These are phyloP conservation scores for Embiotoca jacksoni DNA, from an alignment of 2,113 vertebrate genomes.

Conservation along the genomic window DNA sequence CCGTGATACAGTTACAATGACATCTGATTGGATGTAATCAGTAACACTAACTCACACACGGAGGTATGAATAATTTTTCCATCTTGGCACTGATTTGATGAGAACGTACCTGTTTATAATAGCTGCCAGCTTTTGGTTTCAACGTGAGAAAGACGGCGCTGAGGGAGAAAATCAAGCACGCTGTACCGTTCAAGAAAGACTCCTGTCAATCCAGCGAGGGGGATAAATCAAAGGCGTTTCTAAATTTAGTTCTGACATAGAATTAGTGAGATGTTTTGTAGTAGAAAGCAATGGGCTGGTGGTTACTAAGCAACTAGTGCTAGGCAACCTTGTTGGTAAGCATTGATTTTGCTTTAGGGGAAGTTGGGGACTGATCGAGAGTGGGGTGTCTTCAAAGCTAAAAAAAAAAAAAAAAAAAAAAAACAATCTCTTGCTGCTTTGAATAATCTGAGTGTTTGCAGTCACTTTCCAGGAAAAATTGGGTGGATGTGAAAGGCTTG, in stretches of 20 bases:
- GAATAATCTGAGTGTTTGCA: conserved; percentile 46
- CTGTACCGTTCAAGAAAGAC: conserved; percentile 38
- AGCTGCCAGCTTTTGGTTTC: conserved; percentile 51
- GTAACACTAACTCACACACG: conserved; percentile 5
- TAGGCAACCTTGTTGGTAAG: conserved; percentile 84
- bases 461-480: conserved; percentile 45
- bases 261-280: conserved; percentile 78
- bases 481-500: conserved; percentile 19
- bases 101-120: conserved; percentile 34
- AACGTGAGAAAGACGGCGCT: conserved; percentile 6
- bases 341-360: conserved; percentile 75
- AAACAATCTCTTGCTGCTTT: conserved; percentile 47
- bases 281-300: conserved; percentile 72
- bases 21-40: conserved; percentile 48
- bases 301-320: conserved; percentile 85
- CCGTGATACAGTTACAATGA: conserved; percentile 29
- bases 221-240: conserved; percentile 80
- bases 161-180: conserved; percentile 55
- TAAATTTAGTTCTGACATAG: conserved; percentile 84
- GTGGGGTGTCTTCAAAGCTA: conserved; percentile 60
- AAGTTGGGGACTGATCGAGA: conserved; percentile 66
- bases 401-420: conserved; percentile 28
- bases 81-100: conserved; percentile 26
- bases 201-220: conserved; percentile 76
- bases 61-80: conserved; percentile 25